phyloP scores from a whole-genome alignment of 2,113 vertebrate genomes.

The Balaenoptera acutorostrata region DNA sequence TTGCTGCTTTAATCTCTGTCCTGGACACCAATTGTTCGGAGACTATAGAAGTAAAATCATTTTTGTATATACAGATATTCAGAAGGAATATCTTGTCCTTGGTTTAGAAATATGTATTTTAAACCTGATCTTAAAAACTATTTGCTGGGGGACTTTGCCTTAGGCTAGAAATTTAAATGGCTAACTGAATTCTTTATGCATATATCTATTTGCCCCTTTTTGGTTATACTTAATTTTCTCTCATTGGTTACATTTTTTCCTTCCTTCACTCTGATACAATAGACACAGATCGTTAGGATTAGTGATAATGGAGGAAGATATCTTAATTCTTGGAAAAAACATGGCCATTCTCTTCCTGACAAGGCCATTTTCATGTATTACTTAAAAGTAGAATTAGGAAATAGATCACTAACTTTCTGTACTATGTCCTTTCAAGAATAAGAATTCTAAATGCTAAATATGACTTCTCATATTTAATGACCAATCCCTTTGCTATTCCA shows the following conservation, averaged over 20 bases:
- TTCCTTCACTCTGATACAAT: neutral
- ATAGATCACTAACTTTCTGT: neutral
- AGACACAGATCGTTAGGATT: neutral
- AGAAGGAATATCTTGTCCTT: neutral
- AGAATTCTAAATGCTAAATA: neutral
- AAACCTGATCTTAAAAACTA: neutral
- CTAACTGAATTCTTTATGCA: neutral
- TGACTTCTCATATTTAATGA: slow-evolving; percentile 19
- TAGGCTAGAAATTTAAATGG: neutral
- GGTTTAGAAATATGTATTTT: neutral
- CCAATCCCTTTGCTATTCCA: neutral
- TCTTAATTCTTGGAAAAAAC: slow-evolving; percentile 14
- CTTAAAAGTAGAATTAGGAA: neutral
- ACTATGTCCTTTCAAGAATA: neutral
- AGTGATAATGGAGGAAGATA: neutral
- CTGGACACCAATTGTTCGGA: neutral
- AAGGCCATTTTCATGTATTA: slow-evolving; percentile 22
- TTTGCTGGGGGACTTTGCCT: neutral
- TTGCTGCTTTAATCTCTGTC: neutral
- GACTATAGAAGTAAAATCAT: neutral
- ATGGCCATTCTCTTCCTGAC: neutral
- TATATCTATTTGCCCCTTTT: neutral
- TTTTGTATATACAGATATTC: neutral
- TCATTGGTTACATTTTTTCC: neutral
- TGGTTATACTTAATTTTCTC: neutral